phyloP scores from a whole-genome alignment of 2,888 invertebrate genomes.

The Luperina testacea region DNA sequence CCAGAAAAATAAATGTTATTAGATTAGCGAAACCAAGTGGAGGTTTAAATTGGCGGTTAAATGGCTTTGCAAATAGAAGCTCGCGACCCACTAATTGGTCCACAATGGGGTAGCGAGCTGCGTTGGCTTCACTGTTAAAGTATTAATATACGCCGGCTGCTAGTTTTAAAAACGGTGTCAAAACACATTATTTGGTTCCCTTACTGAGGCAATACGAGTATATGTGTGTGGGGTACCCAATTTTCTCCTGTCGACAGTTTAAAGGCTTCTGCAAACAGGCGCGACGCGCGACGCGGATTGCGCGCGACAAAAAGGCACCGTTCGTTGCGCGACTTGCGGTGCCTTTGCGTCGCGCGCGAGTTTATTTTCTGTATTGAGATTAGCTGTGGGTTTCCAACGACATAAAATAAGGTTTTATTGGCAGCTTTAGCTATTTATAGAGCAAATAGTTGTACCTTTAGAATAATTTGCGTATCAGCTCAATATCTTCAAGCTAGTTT shows the following conservation, averaged over 20 bases:
- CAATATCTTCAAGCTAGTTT: slow-evolving; percentile 3
- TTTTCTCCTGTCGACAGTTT: neutral
- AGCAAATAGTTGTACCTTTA: neutral
- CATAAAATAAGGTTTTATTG: neutral
- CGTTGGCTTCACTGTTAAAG: slow-evolving; percentile 55
- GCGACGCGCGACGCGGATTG: too few species aligned
- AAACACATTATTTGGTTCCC: neutral
- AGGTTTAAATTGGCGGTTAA: slow-evolving; percentile 64
- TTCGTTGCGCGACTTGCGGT: too few species aligned
- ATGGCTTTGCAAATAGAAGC: slow-evolving; percentile 62
- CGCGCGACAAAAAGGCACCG: too few species aligned
- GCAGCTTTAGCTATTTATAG: neutral
- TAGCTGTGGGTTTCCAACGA: neutral
- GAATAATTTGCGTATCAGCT: neutral
- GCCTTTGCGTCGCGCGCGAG: too few species aligned
- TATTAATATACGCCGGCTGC: slow-evolving; percentile 35
- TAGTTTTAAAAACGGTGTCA: slow-evolving; percentile 33
- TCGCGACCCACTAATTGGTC: slow-evolving; percentile 72
- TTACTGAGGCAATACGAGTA: too few species aligned
- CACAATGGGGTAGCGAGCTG: slow-evolving; percentile 68
- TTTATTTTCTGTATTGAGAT: too few species aligned
- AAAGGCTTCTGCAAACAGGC: too few species aligned
- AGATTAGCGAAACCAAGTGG: slow-evolving; percentile 65
- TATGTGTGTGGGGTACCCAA: too few species aligned
- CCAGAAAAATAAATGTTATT: slow-evolving; percentile 61